Evolutionary conservation across 2,797 vertebrate species (phyloP).

Genomic region (Champsocephalus gunnari): DNA sequence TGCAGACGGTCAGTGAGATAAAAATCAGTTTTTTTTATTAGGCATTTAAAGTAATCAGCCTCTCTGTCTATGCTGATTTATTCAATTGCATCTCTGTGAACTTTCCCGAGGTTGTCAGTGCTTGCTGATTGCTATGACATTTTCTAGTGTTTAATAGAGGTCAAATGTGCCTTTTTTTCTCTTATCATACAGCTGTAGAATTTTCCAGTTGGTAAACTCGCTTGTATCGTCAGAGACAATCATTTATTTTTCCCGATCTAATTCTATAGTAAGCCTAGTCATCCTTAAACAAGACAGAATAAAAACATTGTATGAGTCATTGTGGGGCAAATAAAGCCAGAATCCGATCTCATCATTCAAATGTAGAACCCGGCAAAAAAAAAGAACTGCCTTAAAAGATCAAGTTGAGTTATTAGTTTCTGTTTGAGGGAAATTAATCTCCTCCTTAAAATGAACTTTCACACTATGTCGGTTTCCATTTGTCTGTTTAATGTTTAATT

Average conservation of each 20-base stretch:
- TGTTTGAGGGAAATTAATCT: neutral
- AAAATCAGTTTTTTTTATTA: conserved; percentile 32
- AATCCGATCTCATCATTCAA: neutral
- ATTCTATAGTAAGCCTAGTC: neutral
- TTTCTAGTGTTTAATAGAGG: conserved; percentile 44
- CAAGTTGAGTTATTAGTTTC: neutral
- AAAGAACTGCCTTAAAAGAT: neutral
- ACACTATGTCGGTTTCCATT: neutral
- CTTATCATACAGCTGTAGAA: conserved; percentile 9
- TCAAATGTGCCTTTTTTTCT: conserved; percentile 26
- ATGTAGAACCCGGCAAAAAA: neutral
- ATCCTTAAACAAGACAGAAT: neutral
- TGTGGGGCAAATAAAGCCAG: conserved; percentile 1
- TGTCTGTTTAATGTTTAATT: conserved; percentile 6
- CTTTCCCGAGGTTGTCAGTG: conserved; percentile 4
- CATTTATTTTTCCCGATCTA: neutral
- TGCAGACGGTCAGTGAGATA: conserved; percentile 40
- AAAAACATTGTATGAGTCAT: neutral
- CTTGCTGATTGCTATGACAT: conserved; percentile 18
- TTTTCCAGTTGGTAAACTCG: conserved; percentile 18
- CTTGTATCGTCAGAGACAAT: conserved; percentile 1
- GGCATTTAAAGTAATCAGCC: conserved; percentile 49
- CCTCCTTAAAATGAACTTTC: neutral
- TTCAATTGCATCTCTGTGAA: conserved; percentile 20
- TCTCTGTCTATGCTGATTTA: conserved; percentile 38